Evolutionary conservation across 2,888 invertebrate genomes (phyloP).

Genomic region (Drosophila helvetica): DNA sequence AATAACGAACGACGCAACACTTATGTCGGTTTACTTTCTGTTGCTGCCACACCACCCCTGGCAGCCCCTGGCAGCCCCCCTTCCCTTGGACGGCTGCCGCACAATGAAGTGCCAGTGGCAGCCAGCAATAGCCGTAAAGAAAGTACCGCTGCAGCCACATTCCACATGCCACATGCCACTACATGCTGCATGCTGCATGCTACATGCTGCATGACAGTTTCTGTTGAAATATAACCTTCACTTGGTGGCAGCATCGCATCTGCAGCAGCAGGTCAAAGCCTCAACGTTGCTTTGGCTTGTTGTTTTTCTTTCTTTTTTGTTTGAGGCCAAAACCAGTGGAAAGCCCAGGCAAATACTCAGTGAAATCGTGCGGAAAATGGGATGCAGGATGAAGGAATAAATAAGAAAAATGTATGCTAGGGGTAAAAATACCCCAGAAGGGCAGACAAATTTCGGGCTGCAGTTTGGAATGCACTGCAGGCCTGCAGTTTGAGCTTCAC

Average conservation of each 20-base stretch:
- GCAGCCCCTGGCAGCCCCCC: constrained; percentile 1
- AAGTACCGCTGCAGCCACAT: background rate
- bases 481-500: too few species aligned
- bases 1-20: constrained; percentile 77
- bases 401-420: background rate
- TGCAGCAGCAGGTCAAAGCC: constrained; percentile 22
- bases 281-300: background rate
- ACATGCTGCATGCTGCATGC: constrained; percentile 13
- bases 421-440: too few species aligned
- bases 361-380: background rate
- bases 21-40: constrained; percentile 77
- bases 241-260: constrained; percentile 5
- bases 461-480: too few species aligned
- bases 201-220: constrained; percentile 16
- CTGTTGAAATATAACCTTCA: constrained; percentile 55
- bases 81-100: constrained; percentile 7
- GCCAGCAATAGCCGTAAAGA: background rate
- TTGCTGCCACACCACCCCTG: constrained; percentile 44
- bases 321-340: background rate
- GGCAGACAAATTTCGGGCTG: too few species aligned
- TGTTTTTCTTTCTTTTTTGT: background rate
- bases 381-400: background rate
- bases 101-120: constrained; percentile 30
- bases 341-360: background rate
- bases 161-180: constrained; percentile 1